Evolutionary conservation across 2,888 invertebrate genomes (phyloP).

Genomic region (Tryphoninae sp.): DNA sequence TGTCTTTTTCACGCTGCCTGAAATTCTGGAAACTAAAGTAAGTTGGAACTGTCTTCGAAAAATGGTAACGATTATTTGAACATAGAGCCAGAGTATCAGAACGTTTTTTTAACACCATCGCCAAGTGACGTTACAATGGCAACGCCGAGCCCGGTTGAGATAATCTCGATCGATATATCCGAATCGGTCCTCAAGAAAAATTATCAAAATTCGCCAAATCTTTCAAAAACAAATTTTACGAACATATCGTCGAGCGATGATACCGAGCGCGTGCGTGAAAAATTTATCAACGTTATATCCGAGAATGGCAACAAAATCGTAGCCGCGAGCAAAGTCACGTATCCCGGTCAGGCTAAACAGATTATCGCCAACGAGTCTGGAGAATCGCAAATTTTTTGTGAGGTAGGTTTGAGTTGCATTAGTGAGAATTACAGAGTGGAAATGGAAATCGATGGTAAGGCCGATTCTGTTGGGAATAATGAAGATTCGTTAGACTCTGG

Average conservation of each 20-base stretch:
- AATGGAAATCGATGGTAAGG: constrained; percentile 54
- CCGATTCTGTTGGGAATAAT: constrained; percentile 36
- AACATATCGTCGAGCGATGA: constrained; percentile 60
- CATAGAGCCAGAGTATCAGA: constrained; percentile 75
- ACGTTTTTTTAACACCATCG: constrained; percentile 82
- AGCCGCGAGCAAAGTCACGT: constrained; percentile 79
- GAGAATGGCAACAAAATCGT: constrained; percentile 75
- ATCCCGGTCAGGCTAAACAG: constrained; percentile 90
- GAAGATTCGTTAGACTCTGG: constrained; percentile 19
- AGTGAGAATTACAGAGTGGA: constrained; percentile 64
- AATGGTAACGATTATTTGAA: constrained; percentile 76
- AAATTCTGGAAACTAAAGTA: constrained; percentile 75
- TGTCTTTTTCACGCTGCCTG: constrained; percentile 75
- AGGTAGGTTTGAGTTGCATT: constrained; percentile 74
- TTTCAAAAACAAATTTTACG: constrained; percentile 50
- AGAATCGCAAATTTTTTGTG: constrained; percentile 75
- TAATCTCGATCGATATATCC: constrained; percentile 73
- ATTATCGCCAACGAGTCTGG: constrained; percentile 82
- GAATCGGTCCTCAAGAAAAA: constrained; percentile 75
- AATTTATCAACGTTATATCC: constrained; percentile 75
- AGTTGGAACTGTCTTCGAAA: constrained; percentile 77
- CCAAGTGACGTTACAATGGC: constrained; percentile 83
- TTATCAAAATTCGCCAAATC: constrained; percentile 69
- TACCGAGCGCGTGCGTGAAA: constrained; percentile 73
- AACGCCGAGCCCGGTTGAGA: constrained; percentile 81